Evolutionary conservation across 2,113 vertebrate genomes (phyloP), one percentile per base, ranked within the genome.

Genomic region (Ursus arctos): DNA sequence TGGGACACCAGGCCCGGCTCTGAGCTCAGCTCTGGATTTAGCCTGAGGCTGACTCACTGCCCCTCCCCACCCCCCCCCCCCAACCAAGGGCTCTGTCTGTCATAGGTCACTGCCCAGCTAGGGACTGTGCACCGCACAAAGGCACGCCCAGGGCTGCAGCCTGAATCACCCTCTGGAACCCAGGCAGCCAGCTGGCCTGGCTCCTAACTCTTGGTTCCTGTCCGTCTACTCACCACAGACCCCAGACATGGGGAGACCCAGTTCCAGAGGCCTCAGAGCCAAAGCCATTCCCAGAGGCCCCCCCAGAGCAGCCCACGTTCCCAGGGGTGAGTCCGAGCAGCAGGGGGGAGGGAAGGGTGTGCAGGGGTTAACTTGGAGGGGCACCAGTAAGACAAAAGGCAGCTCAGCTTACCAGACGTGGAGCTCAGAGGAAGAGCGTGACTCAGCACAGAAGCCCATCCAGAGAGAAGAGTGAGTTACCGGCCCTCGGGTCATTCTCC

Each of bases 21-120:
- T 95, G 94, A 98, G 95, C 96, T 98, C 97, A 98, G 97, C 59
- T 82, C 98, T 95, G 55, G 59, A 98, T 98, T 98, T 97, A 98
- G 98, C 85, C 16, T 89, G 55, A 65, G 94, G 95, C 94, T 98
- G 98, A 98, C 98, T 98, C 98, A 97, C 24, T 0, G 9, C 33
- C 43, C 26, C 57, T 19, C 31, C 57, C 5, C 16, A 2, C 7
- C 31, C 3, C 49, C 43, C n/a, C n/a, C 26, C 15, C 82, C 59
- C 83, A 10, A 31, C 65, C 0, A 15, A 97, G 67, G 83, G 57
- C 71, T 88, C 90, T 55, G 89, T 24, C 92, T 47, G 65, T 59
- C 51, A 72, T 86, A 97, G 96, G 96, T 98, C 97, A 98, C 5
- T 43, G 96, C 74, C 96, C 67, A 77, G 92, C 92, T 33, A n/a